Evolutionary conservation across 2,797 vertebrate genomes (phyloP), one percentile per base, ranked within the genome.

Genomic region (Falco biarmicus): DNA sequence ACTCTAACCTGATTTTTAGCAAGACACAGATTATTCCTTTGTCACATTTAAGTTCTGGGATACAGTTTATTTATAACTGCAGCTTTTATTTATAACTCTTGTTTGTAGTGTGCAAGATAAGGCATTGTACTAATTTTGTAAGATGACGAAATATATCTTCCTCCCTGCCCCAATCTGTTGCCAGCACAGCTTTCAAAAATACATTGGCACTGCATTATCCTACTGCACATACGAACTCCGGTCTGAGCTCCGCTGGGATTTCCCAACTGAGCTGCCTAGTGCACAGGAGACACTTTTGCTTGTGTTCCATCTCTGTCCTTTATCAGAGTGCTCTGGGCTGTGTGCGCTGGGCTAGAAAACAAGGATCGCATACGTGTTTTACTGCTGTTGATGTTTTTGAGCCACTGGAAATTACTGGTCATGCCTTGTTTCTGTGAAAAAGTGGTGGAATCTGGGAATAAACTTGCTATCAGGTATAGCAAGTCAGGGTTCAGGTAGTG

Each of bases 171-270:
- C 32, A 41, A 1, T 68, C 60, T 80, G 25, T 93, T 71, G 17
- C 51, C 66, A 45, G 24, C 69, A 56, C 21, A 57, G 16, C 61
- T 94, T 87, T 53, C 61, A 94, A 21, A 88, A 83, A 32, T 10
- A 6, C 61, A 43, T 43, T 8, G 5, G 37, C 26, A 9, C 63
- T 63, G 22, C n/a, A 3, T 53, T 86, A 26, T 11, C 1, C 0
- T 61, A 15, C 25, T 47, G 56, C 45, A 20, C 4, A 0, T 48
- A 48, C 0, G 0, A 84, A 25, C 65, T 80, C 7, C 3, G 2
- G 2, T 54, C 70, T 25, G 74, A 82, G 63, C 70, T 79, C 66
- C 34, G 5, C 47, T 84, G 60, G 81, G 75, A 68, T 76, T 97
- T 81, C 83, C 79, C 79, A 71, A 0, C 37, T n/a, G 61, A 93